Conservation (phyloP, 2,888 invertebrate species). For the Polymixis lichenea region DNA sequence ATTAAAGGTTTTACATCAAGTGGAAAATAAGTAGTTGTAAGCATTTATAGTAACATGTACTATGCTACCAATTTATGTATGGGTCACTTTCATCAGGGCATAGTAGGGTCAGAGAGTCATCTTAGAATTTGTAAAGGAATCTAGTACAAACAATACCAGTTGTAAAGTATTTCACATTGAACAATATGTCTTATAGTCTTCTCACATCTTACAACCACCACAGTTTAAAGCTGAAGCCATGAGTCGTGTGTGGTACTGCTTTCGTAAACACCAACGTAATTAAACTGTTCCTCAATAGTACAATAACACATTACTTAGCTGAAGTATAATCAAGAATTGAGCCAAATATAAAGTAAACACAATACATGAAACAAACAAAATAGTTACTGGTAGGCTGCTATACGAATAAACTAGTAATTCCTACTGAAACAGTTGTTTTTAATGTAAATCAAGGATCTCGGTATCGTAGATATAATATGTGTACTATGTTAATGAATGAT, state of each 20-base stretch:
- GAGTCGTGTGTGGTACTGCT: slow-evolving; percentile 1
- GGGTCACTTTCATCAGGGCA: not conserved
- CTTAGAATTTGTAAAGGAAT: not conserved
- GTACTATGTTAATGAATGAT: slow-evolving; percentile 24
- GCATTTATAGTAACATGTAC: not conserved
- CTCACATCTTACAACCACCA: not conserved
- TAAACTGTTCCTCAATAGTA: slow-evolving; percentile 9
- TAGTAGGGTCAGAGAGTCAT: not conserved
- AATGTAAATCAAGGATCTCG: slow-evolving; percentile 54
- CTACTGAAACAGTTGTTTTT: slow-evolving; percentile 59
- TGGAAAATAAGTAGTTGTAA: not conserved
- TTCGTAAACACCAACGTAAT: slow-evolving; percentile 21
- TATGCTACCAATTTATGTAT: not conserved
- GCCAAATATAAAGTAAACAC: slow-evolving; percentile 29
- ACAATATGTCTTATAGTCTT: not conserved
- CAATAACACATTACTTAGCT: slow-evolving; percentile 32
- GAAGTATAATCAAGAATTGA: slow-evolving; percentile 27
- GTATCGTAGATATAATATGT: slow-evolving; percentile 5
- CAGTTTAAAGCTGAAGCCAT: slow-evolving; percentile 3
- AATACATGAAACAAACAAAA: slow-evolving; percentile 25
- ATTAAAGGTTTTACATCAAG: not conserved
- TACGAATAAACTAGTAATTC: slow-evolving; percentile 19
- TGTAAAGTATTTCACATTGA: not conserved
- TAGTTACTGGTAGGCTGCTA: not conserved
- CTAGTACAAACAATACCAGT: not conserved